Conservation (phyloP, 2,113 vertebrate species). For the Pongo abelii region DNA sequence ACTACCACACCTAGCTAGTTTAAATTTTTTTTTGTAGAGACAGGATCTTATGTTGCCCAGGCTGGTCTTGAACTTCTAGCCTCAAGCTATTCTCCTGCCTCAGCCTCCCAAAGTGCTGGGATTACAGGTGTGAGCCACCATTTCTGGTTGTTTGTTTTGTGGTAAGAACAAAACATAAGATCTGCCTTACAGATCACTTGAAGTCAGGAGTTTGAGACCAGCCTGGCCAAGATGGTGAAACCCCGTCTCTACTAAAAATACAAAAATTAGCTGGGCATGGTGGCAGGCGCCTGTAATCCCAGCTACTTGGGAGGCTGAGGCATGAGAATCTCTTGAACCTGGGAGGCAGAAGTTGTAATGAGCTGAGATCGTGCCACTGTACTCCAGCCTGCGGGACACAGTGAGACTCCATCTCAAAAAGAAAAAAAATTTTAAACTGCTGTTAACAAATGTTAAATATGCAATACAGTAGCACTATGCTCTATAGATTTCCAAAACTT, state of each 20-base stretch:
- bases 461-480: background rate
- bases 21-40: background rate
- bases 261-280: too few relatives aligned
- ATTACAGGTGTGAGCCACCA: background rate
- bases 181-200: too few relatives aligned
- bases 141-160: background rate
- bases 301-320: too few relatives aligned
- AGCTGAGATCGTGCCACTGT: too few relatives aligned
- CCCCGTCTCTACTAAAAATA: too few relatives aligned
- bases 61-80: background rate
- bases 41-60: background rate
- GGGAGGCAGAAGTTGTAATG: too few relatives aligned
- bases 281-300: too few relatives aligned
- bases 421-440: background rate
- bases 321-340: too few relatives aligned
- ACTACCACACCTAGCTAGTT: background rate
- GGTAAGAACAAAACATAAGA: too few relatives aligned
- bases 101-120: background rate
- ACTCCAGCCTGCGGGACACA: too few relatives aligned
- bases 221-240: too few relatives aligned
- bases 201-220: too few relatives aligned
- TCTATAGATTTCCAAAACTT: background rate
- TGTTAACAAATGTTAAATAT: background rate
- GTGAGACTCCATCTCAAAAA: background rate
- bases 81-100: background rate